Evolutionary conservation across 2,113 vertebrate genomes (phyloP).

Genomic region (Cinclus mexicanus): DNA sequence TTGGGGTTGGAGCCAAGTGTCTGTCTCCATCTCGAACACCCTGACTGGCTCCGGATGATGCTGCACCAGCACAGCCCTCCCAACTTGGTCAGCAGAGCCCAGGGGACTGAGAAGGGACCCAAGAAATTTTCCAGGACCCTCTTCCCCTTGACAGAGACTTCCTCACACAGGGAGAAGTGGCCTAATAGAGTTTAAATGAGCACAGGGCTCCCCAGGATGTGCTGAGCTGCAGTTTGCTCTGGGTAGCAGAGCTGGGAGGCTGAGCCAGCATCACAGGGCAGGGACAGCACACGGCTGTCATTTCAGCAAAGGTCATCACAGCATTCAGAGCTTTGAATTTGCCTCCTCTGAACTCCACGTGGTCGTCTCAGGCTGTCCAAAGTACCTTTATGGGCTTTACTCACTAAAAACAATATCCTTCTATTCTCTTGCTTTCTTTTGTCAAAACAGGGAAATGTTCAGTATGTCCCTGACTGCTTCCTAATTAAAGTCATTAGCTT

Average conservation of each 20-base stretch:
- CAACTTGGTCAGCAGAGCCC: background rate
- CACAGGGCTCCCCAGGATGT: background rate
- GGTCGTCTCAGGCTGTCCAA: background rate
- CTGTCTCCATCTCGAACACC: background rate
- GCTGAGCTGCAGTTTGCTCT: background rate
- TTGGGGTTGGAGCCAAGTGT: background rate
- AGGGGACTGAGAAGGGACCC: background rate
- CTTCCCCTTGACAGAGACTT: background rate
- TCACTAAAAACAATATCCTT: background rate
- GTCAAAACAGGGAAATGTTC: background rate
- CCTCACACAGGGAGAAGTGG: background rate
- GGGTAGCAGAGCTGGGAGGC: background rate
- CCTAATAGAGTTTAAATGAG: background rate
- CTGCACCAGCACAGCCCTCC: accelerated
- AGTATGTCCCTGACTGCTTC: background rate
- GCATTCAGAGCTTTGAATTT: background rate
- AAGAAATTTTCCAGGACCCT: background rate
- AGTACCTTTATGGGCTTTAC: background rate
- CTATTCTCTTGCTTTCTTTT: background rate
- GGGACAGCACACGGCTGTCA: background rate
- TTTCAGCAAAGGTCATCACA: background rate
- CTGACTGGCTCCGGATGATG: background rate
- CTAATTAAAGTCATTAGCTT: background rate
- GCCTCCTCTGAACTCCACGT: background rate
- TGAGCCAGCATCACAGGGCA: accelerated